These are phyloP conservation scores for Tanytarsus gracilentus DNA, from an alignment of 2,888 invertebrate species.

Conservation along the genomic window DNA sequence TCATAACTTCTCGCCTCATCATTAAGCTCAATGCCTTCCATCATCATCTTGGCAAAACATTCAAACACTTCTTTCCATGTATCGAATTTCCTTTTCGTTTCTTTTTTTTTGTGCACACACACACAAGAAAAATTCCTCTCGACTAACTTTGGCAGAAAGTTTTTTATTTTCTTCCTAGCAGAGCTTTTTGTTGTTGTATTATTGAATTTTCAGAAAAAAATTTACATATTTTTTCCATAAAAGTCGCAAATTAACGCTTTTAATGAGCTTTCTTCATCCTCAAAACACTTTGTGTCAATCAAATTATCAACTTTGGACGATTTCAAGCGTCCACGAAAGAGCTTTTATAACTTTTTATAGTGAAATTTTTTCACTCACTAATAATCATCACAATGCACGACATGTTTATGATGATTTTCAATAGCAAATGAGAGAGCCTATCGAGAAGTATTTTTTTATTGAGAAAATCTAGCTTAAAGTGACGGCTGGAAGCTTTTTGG, in stretches of 20 bases:
- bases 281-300: neutral
- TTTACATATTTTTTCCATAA: slow-evolving; percentile 7
- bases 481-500: neutral
- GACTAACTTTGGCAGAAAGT: neutral
- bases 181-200: slow-evolving; percentile 7
- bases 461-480: neutral
- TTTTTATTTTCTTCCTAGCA: neutral
- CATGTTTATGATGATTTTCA: slow-evolving; percentile 13
- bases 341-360: neutral
- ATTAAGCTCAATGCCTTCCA: slow-evolving; percentile 21
- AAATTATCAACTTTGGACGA: too few species aligned
- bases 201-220: slow-evolving; percentile 4
- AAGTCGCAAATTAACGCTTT: neutral
- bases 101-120: neutral
- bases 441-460: neutral
- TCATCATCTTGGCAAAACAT: neutral
- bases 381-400: neutral
- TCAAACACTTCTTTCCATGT: neutral
- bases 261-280: neutral
- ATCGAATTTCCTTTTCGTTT: neutral
- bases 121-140: neutral
- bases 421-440: neutral
- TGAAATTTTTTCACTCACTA: neutral
- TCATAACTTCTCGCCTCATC: slow-evolving; percentile 14
- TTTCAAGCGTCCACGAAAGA: neutral